A percentile compares a stretch with the other conserved stretches of the same genome.
These are phyloP conservation scores for Galago senegalensis DNA, from an alignment of 2,797 vertebrate species.

Conservation along the genomic window DNA sequence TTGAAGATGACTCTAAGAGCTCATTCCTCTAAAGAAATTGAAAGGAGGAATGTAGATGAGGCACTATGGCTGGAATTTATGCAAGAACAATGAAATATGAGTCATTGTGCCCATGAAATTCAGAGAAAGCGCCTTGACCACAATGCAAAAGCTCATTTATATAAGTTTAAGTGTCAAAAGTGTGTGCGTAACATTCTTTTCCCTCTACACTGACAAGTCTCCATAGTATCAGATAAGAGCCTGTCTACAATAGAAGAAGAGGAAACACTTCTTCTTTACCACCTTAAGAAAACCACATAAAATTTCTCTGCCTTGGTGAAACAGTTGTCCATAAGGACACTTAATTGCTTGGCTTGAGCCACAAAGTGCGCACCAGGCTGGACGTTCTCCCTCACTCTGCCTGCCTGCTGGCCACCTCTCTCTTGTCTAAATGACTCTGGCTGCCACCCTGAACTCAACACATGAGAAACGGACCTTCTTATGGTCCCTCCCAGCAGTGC, in stretches of 20 bases:
- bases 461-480: not conserved
- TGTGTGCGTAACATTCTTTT: not conserved
- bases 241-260: not conserved
- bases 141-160: not conserved
- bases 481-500: not conserved
- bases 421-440: not conserved
- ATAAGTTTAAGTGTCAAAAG: not conserved
- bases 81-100: not conserved
- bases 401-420: not conserved
- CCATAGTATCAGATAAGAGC: not conserved
- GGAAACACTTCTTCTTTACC: not conserved
- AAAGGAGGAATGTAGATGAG: not conserved
- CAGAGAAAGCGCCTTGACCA: not conserved
- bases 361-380: not conserved
- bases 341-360: not conserved
- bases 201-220: not conserved
- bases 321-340: not conserved
- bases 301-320: not conserved
- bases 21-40: not conserved
- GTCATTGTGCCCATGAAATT: not conserved
- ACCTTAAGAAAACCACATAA: not conserved
- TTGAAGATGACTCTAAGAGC: not conserved
- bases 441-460: not conserved
- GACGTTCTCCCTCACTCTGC: not conserved
- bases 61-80: not conserved